These are phyloP conservation scores for Hemistola chrysoprasaria DNA, from an alignment of 2,888 invertebrate genomes.

Conservation along the genomic window DNA sequence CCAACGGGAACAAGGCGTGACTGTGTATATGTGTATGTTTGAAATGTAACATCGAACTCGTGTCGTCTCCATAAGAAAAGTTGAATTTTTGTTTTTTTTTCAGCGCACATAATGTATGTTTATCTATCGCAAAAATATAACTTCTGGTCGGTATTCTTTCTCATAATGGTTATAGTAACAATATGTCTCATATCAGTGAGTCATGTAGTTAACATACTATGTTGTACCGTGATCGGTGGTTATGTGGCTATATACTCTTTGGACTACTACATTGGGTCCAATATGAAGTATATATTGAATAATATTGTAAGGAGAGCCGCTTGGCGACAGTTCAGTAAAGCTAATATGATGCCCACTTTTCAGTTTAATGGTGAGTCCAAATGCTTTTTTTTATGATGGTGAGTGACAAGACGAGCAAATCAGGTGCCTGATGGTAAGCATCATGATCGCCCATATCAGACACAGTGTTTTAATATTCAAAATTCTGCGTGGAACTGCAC, in stretches of 20 bases:
- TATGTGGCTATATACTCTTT: slow-evolving; percentile 83
- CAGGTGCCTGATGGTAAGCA: no score
- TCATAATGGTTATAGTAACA: slow-evolving; percentile 73
- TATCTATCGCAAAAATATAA: slow-evolving; percentile 60
- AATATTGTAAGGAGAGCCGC: slow-evolving; percentile 85
- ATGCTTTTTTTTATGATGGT: no score
- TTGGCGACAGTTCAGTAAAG: slow-evolving; percentile 82
- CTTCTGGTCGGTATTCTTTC: slow-evolving; percentile 84
- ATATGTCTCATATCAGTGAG: slow-evolving; percentile 74
- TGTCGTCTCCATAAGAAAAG: no score
- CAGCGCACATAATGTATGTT: slow-evolving; percentile 4
- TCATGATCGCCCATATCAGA: no score
- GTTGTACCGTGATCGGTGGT: slow-evolving; percentile 84
- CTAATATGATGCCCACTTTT: slow-evolving; percentile 83
- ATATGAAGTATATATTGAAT: slow-evolving; percentile 85
- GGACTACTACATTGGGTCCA: slow-evolving; percentile 85
- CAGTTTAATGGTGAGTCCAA: slow-evolving; percentile 83
- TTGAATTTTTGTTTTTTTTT: slow-evolving; percentile 3
- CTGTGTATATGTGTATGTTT: no score
- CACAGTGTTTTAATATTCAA: no score
- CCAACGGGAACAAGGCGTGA: no score
- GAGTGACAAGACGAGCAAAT: no score
- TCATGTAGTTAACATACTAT: slow-evolving; percentile 82
- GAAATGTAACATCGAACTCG: no score
- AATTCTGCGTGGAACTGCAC: no score